Evolutionary conservation across 2,888 invertebrate genomes (phyloP), one percentile per base, ranked within the genome.

Genomic region (Baronia brevicornis): DNA sequence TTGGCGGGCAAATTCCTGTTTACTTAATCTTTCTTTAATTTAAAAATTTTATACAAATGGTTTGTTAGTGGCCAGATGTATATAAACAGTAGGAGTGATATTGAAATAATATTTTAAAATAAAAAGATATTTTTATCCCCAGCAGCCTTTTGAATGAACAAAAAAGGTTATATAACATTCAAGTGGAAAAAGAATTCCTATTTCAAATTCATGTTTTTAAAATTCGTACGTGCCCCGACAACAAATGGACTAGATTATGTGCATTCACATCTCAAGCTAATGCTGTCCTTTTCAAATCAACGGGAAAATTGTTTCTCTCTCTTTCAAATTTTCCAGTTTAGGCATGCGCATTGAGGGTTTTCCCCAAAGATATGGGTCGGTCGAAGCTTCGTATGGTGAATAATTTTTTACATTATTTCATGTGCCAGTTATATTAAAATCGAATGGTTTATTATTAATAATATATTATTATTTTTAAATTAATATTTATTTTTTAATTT

Each of bases 301-400:
- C 46, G 47, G 20, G 12, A 14, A 36, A 33, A 32, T 34, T 59
- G 37, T 50, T 39, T 38, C 48, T 37, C 22, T 70, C 67, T 54
- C 61, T n/a, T 46, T 71, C 60, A 11, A 41, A 45, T 72, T 70
- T 74, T 64, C 68, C 64, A 57, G 67, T 67, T 64, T 58, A 56
- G 78, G 74, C 74, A 36, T 77, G 82, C 82, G 84, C 65, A 27
- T n/a, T 50, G 42, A 46, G 48, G 59, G 34, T 66, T 75, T 72
- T 67, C 70, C 69, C 70, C 57, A 72, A 73, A 71, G 69, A 67
- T 63, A 55, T 52, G 59, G 53, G 50, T 39, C 57, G 54, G 51
- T 80, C 53, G 79, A 77, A 80, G 80, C 74, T 78, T 48, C 71
- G 47, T 80, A 79, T 31, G 54, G 44, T 67, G 61, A 45, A 28